phyloP scores from a whole-genome alignment of 2,797 vertebrate genomes.

The Gymnodraco acuticeps region DNA sequence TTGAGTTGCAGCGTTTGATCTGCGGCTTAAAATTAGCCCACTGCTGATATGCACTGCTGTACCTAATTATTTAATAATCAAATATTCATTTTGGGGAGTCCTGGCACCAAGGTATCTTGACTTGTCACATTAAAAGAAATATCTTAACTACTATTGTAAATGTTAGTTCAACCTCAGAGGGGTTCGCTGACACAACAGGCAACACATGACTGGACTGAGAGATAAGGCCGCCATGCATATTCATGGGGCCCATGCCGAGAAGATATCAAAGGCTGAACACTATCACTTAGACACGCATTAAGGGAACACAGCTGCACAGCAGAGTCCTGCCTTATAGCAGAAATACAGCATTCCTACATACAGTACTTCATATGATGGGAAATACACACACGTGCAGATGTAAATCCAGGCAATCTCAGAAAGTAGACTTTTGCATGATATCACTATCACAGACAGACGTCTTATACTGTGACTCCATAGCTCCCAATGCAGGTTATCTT shows the following conservation, averaged over 20 bases:
- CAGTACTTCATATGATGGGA: constrained; percentile 6
- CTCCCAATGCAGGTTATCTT: constrained; percentile 73
- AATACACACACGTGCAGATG: constrained; percentile 41
- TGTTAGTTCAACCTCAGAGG: constrained; percentile 27
- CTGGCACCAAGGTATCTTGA: neutral
- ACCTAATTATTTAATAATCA: constrained; percentile 26
- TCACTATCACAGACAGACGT: constrained; percentile 57
- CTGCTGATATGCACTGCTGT: constrained; percentile 4
- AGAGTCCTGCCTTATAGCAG: constrained; percentile 25
- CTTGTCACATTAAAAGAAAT: constrained; percentile 8
- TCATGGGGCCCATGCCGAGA: constrained; percentile 41
- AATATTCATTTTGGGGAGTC: constrained; percentile 6
- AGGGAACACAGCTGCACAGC: constrained; percentile 48
- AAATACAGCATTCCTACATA: constrained; percentile 11
- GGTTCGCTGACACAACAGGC: constrained; percentile 37
- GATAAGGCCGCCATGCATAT: constrained; percentile 61
- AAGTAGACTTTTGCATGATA: constrained; percentile 59
- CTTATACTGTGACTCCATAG: constrained; percentile 45
- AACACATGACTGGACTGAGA: constrained; percentile 45
- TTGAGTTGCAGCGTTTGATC: neutral
- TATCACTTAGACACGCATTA: constrained; percentile 53
- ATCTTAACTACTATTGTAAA: constrained; percentile 10
- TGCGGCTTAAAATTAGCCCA: constrained; percentile 11
- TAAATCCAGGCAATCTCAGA: constrained; percentile 49
- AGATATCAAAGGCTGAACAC: constrained; percentile 51